phyloP scores from a whole-genome alignment of 2,113 vertebrate genomes.

The Alosa alosa region DNA sequence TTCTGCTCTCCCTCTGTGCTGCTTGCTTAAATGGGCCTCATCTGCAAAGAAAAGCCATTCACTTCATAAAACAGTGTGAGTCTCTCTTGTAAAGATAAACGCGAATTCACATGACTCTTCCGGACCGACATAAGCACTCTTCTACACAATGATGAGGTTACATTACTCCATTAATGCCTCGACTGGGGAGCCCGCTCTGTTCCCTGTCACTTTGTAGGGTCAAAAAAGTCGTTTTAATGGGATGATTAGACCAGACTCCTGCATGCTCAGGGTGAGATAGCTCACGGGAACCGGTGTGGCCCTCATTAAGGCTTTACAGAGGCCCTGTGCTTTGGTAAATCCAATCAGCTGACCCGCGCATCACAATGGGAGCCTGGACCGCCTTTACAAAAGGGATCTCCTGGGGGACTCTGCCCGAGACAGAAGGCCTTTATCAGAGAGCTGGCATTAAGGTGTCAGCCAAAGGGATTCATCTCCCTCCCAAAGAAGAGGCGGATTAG shows the following conservation, averaged over 20 bases:
- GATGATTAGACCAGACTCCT: neutral
- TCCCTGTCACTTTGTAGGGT: neutral
- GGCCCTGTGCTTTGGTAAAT: conserved; percentile 24
- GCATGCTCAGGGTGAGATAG: neutral
- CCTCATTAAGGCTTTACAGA: conserved; percentile 32
- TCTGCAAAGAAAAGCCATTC: neutral
- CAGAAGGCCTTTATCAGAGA: conserved; percentile 7
- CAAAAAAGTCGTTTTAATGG: neutral
- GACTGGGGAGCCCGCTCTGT: neutral
- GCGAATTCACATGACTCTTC: neutral
- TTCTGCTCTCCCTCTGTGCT: neutral
- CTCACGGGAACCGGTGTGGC: conserved; percentile 7
- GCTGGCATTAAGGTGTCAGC: conserved; percentile 18
- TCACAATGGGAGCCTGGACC: conserved; percentile 15
- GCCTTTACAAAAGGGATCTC: neutral
- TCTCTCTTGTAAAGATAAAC: neutral
- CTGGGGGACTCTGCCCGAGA: neutral
- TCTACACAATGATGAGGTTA: neutral
- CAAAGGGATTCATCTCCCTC: conserved; percentile 12
- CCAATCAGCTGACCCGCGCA: conserved; percentile 21
- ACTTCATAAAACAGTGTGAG: conserved; percentile 4
- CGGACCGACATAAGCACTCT: neutral
- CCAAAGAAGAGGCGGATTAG: neutral
- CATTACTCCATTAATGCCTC: neutral
- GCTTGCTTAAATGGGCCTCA: neutral